Evolutionary conservation across 1,140 invertebrate species (phyloP).

Genomic region (Drosophila ananassae): DNA sequence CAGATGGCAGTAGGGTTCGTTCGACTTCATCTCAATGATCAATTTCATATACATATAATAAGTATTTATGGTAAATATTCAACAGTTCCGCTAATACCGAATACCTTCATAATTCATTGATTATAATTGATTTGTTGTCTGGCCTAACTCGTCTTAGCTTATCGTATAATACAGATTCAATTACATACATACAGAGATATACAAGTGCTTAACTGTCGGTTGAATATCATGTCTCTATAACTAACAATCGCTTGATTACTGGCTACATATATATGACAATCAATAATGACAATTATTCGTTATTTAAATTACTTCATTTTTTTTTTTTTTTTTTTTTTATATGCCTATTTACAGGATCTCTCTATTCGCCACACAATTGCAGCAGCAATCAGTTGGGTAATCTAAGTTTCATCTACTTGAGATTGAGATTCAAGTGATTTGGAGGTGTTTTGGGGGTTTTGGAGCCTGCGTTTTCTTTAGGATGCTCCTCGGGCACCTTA

Average conservation of each 20-base stretch:
- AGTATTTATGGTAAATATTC: slow-evolving; percentile 25
- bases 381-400: slow-evolving; percentile 16
- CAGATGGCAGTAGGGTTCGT: slow-evolving; percentile 52
- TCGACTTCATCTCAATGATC: slow-evolving; percentile 31
- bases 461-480: slow-evolving; percentile 77
- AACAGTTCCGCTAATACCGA: slow-evolving; percentile 42
- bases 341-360: slow-evolving; percentile 21
- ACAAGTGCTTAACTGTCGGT: slow-evolving; percentile 44
- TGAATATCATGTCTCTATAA: slow-evolving; percentile 14
- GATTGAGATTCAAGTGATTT: slow-evolving; percentile 6
- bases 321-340: not conserved
- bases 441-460: slow-evolving; percentile 6
- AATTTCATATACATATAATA: slow-evolving; percentile 24
- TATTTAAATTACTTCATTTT: slow-evolving; percentile 3
- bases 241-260: slow-evolving; percentile 40
- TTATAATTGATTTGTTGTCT: slow-evolving; percentile 40
- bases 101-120: slow-evolving; percentile 24
- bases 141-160: slow-evolving; percentile 14
- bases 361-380: slow-evolving; percentile 1
- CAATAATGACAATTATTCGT: slow-evolving; percentile 16
- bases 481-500: slow-evolving; percentile 72
- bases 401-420: slow-evolving; percentile 10
- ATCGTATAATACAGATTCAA: slow-evolving; percentile 50
- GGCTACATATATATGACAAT: slow-evolving; percentile 15
- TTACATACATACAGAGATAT: slow-evolving; percentile 69